These are phyloP conservation scores for Ethmia dodecea DNA, from an alignment of 2,888 invertebrate species.

Conservation along the genomic window DNA sequence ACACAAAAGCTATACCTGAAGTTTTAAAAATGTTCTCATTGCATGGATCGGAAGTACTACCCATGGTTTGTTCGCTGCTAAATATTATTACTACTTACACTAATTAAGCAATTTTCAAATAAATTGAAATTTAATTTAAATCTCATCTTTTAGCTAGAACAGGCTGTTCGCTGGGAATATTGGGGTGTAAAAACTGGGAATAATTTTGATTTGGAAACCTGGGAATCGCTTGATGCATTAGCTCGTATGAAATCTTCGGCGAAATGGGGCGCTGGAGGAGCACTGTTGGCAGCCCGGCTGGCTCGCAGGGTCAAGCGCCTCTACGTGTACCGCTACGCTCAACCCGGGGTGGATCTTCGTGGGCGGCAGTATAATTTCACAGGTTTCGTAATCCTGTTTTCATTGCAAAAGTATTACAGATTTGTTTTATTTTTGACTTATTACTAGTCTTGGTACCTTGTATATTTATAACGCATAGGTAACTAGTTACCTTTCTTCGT, in stretches of 20 bases:
- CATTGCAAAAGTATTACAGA: too few species aligned
- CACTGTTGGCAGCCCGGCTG: constrained; percentile 75
- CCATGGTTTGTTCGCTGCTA: constrained; percentile 31
- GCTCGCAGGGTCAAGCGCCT: constrained; percentile 62
- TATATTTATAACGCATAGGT: too few species aligned
- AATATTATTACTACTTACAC: not conserved
- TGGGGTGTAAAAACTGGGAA: constrained; percentile 41
- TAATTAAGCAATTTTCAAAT: not conserved
- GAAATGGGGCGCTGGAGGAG: constrained; percentile 72
- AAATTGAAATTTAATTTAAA: not conserved
- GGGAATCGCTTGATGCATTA: constrained; percentile 58
- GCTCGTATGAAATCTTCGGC: constrained; percentile 78
- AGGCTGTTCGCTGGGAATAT: constrained; percentile 79
- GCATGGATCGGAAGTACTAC: constrained; percentile 32
- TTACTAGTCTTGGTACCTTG: not conserved
- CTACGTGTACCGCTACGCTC: constrained; percentile 76
- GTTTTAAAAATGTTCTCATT: constrained; percentile 61
- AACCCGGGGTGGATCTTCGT: constrained; percentile 59
- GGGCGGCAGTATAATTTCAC: constrained; percentile 67
- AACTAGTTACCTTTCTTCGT: too few species aligned
- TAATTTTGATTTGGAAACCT: constrained; percentile 39
- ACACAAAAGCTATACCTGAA: constrained; percentile 77
- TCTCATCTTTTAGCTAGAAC: constrained; percentile 38
- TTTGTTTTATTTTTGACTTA: too few species aligned
- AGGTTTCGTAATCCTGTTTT: too few species aligned